phyloP scores from a whole-genome alignment of 1,140 invertebrate species.

The Lordiphosa stackelbergi region DNA sequence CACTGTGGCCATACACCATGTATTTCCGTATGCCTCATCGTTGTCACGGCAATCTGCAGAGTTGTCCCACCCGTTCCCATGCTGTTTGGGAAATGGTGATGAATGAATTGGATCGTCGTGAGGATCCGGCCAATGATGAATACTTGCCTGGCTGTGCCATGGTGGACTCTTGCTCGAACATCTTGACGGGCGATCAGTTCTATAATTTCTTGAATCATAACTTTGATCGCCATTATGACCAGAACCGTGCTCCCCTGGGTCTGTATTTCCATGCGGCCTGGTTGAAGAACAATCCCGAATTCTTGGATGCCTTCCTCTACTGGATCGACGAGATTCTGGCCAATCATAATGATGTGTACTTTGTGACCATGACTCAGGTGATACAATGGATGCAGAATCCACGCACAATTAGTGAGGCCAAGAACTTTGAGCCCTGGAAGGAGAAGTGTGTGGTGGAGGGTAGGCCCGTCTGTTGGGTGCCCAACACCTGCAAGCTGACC shows the following conservation, averaged over 20 bases:
- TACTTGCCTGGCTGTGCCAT: constrained; percentile 95
- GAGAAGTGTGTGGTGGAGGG: constrained; percentile 93
- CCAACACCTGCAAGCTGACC: constrained; percentile 92
- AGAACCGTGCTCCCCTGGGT: constrained; percentile 94
- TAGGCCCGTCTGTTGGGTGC: constrained; percentile 88
- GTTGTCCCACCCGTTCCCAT: constrained; percentile 93
- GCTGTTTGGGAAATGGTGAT: constrained; percentile 99
- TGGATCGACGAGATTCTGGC: constrained; percentile 95
- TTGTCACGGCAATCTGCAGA: constrained; percentile 95
- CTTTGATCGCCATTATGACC: constrained; percentile 95
- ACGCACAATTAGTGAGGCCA: constrained; percentile 87
- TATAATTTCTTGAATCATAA: constrained; percentile 98
- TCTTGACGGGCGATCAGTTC: constrained; percentile 94
- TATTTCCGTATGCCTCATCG: constrained; percentile 97
- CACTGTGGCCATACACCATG: constrained; percentile 98
- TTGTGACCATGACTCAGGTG: constrained; percentile 98
- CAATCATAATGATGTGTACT: constrained; percentile 95
- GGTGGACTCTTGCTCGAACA: constrained; percentile 97
- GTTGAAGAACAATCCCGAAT: constrained; percentile 96
- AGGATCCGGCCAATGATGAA: constrained; percentile 94
- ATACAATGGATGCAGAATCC: constrained; percentile 98
- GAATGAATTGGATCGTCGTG: constrained; percentile 95
- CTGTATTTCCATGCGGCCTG: constrained; percentile 97
- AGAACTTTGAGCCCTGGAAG: constrained; percentile 95
- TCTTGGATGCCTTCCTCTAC: constrained; percentile 93